These are phyloP conservation scores for Cuniculus paca DNA, from an alignment of 2,797 vertebrate genomes.

Conservation along the genomic window DNA sequence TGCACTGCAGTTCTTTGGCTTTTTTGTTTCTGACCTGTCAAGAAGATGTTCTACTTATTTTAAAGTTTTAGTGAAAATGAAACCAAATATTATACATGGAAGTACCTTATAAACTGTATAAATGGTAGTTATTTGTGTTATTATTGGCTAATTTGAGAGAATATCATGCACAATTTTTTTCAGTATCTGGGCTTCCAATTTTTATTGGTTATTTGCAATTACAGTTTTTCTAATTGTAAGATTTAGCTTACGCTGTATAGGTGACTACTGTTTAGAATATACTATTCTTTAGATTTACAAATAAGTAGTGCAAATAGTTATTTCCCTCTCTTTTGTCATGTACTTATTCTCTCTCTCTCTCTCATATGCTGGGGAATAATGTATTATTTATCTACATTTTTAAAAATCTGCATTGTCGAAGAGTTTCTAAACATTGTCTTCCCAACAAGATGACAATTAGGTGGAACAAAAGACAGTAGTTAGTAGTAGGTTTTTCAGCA, in stretches of 20 bases:
- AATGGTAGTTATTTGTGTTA: conserved; percentile 31
- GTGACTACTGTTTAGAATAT: neutral
- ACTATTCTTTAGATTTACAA: conserved; percentile 36
- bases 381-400: conserved; percentile 25
- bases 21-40: conserved; percentile 35
- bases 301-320: conserved; percentile 13
- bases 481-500: too few relatives aligned
- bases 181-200: neutral
- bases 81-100: neutral
- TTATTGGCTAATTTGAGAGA: conserved; percentile 6
- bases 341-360: neutral
- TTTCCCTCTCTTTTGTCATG: neutral
- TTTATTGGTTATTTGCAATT: conserved; percentile 40
- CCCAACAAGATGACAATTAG: neutral
- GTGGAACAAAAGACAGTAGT: neutral
- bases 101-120: conserved; percentile 32
- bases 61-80: neutral
- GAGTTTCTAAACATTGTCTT: conserved; percentile 17
- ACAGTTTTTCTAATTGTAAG: conserved; percentile 44
- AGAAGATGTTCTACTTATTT: neutral
- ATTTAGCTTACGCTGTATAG: conserved; percentile 1
- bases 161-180: neutral
- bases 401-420: neutral
- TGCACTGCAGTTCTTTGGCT: neutral
- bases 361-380: neutral